Evolutionary conservation across 2,888 invertebrate species (phyloP).

Genomic region (Sarcophaga caerulescens): DNA sequence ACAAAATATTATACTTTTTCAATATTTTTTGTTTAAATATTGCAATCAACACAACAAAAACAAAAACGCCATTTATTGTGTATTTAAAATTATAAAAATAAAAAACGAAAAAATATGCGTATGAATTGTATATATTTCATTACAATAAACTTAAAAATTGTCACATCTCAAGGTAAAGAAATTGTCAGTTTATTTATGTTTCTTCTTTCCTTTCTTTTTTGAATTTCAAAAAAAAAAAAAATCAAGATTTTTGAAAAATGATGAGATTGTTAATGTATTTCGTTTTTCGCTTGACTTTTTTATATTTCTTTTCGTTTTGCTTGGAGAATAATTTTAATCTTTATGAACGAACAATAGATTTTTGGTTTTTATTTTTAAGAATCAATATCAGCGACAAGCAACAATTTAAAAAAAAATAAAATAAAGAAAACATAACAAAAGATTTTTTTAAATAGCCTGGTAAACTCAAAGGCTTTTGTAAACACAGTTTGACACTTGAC

Average conservation of each 20-base stretch:
- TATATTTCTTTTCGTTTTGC: no score
- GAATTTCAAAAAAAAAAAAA: conserved; percentile 20
- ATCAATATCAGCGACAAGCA: neutral
- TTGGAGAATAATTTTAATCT: neutral
- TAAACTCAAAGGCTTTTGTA: neutral
- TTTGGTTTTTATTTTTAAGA: neutral
- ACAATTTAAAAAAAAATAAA: neutral
- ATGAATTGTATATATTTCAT: conserved; percentile 34
- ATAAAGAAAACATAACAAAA: neutral
- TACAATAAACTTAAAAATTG: conserved; percentile 46
- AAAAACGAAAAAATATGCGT: no score
- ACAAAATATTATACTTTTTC: neutral
- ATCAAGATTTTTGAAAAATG: conserved; percentile 14
- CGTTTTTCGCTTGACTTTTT: no score
- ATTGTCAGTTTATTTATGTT: conserved; percentile 36
- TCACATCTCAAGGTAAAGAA: conserved; percentile 47
- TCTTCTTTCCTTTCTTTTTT: neutral
- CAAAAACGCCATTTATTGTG: neutral
- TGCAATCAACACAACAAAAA: neutral
- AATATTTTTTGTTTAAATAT: neutral
- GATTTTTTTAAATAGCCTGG: neutral
- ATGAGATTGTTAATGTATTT: no score
- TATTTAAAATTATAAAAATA: no score
- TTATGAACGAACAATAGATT: neutral
- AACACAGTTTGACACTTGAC: neutral